Evolutionary conservation across 2,113 vertebrate species (phyloP), one percentile per base, ranked within the genome.

Genomic region (Sisor rabdophorus): DNA sequence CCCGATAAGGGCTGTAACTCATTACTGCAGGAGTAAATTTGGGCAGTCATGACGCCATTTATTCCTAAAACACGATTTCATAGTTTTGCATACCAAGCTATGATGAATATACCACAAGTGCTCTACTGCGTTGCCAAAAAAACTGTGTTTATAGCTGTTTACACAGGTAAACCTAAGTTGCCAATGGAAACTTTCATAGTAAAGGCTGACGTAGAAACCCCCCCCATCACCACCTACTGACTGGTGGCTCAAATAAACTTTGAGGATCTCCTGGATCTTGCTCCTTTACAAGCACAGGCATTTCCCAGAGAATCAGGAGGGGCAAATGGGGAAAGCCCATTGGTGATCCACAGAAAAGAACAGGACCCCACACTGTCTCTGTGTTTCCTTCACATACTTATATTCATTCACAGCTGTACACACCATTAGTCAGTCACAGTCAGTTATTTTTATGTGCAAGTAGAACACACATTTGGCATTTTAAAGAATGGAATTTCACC

Each of bases 361-460:
- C 12, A 69, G 79, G 86, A 87, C 86, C 85, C 81, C 85, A 84
- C 82, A 82, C 77, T 65, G 58, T 68, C 79, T 79, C 28, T 63
- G 53, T 80, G 80, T 82, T 87, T 56, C 70, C 53, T 73, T 68
- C 30, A 53, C 50, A 75, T 28, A 69, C 55, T 73, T 19, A 54
- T 53, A 78, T 61, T 53, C 36, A 54, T 54, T 69, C 80, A 80
- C 83, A 86, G 73, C 76, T 79, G 69, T 13, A 76, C 82, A 86
- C 70, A 78, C 78, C 61, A 73, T 87, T 84, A 85, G 50, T 2
- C 64, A 64, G 56, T 83, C 79, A 82, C 80, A 75, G 60, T 74
- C 71, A 19, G 79, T 83, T 85, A 81, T 82, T 86, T 88, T 87
- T 85, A 87, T 84, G 70, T 79, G 79, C 74, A 75, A 78, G 54